Base-by-base conservation (phyloP, 1,140 invertebrate species). In the Arctopsyche grandis region DNA sequence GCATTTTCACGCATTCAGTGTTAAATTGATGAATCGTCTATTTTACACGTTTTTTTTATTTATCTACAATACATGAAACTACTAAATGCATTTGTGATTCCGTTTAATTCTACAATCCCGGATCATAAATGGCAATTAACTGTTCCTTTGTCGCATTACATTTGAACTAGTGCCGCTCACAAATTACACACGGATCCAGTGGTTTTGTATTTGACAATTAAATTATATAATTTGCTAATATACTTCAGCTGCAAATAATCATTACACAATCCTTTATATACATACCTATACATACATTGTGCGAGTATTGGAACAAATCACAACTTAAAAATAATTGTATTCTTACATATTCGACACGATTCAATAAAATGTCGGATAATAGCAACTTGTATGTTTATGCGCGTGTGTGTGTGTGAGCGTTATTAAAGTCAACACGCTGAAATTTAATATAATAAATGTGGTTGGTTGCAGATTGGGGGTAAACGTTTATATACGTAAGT, bases 401-500 rank as follows among this genome's bases (percentile, higher is more conserved):
- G 16, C 10, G 48, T 16, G 16, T 52, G 16, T 52, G 48, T 12
- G 12, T 16, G 12, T 52, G 3, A 3, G 12, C 12, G 16, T 52
- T 52, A 16, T 52, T 52, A 52, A 52, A 52, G 10, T 14, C 16
- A 16, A 52, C 16, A 52, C 48, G 16, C 16, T 12, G 9, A 26
- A 66, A 66, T 66, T 66, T 66, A 66, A 66, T 66, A 66, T 22
- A 66, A 66, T 22, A 24, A 66, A 22, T 66, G 63, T 26, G 63
- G 24, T 26, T 22, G 63, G 24, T 19, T 22, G 24, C 63, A 66
- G 63, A 66, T 66, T 66, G 63, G 63, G 24, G 63, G 24, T 22
- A 22, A 66, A 66, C 63, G 22, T 66, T 10, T 16, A 44, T 24
- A 22, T 74, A 58, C 21, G 71, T 74, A 74, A 74, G 74, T 76